These are phyloP conservation scores for Muntiacus muntjak DNA, from an alignment of 2,113 vertebrate species.

Conservation along the genomic window DNA sequence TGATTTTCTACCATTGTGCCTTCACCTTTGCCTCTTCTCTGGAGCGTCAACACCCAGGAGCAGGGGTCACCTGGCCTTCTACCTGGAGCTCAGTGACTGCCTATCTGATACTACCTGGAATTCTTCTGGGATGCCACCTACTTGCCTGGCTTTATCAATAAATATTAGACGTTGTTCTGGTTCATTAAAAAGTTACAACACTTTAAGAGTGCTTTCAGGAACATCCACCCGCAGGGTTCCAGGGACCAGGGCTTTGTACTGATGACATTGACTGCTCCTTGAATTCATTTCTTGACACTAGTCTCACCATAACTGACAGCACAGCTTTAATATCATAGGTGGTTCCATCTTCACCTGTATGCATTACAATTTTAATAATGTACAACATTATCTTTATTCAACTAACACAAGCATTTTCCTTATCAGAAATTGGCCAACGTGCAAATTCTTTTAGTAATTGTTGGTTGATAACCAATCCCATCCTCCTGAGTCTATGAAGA, in stretches of 20 bases:
- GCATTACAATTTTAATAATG: not conserved
- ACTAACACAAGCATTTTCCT: not conserved
- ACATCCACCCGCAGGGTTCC: not conserved
- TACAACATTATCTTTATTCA: not conserved
- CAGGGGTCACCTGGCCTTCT: not conserved
- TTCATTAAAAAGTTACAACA: not conserved
- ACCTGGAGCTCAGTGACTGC: not conserved
- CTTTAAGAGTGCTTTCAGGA: not conserved
- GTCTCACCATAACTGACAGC: not conserved
- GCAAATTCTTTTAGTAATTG: not conserved
- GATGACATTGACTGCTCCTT: not conserved
- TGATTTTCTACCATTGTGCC: not conserved
- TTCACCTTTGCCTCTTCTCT: not conserved
- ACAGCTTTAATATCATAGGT: not conserved
- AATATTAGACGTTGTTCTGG: not conserved
- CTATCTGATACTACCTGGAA: not conserved
- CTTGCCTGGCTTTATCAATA: not conserved
- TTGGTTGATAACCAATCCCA: not conserved
- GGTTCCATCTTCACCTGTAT: not conserved
- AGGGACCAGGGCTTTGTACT: not conserved
- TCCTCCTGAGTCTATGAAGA: not conserved
- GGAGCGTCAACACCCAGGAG: not conserved
- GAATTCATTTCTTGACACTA: not conserved
- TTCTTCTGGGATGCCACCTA: not conserved
- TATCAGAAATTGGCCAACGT: not conserved